phyloP scores from a whole-genome alignment of 2,113 vertebrate species.

The Sula dactylatra region DNA sequence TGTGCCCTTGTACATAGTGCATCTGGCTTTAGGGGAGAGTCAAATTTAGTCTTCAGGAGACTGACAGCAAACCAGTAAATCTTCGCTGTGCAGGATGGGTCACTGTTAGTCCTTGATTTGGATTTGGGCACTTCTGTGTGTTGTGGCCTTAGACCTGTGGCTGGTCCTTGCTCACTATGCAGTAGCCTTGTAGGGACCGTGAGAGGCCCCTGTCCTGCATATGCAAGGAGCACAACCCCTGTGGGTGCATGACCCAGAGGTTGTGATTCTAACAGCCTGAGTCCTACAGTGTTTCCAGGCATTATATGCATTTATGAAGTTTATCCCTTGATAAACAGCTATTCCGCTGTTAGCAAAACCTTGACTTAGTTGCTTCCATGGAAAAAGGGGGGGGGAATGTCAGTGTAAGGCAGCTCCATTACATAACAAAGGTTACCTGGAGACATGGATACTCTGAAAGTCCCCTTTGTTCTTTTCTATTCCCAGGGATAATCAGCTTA shows the following conservation, averaged over 20 bases:
- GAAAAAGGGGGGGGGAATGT: neutral
- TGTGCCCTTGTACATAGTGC: neutral
- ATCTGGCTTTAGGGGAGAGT: neutral
- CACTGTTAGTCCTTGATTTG: neutral
- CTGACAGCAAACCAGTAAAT: neutral
- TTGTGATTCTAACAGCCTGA: neutral
- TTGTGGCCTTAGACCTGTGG: neutral
- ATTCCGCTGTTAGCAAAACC: neutral
- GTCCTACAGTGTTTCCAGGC: neutral
- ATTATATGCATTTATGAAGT: neutral
- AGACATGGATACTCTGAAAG: neutral
- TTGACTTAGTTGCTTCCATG: neutral
- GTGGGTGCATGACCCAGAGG: neutral
- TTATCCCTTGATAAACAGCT: neutral
- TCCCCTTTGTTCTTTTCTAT: slow-evolving; percentile 23
- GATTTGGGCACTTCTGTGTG: neutral
- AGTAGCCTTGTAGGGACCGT: neutral
- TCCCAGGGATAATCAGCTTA: slow-evolving; percentile 37
- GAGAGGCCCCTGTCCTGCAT: neutral
- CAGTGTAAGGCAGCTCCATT: neutral
- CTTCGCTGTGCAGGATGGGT: neutral
- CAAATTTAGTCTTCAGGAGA: neutral
- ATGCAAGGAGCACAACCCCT: neutral
- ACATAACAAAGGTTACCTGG: slow-evolving; percentile 35
- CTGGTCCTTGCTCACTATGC: accelerated